Percentiles rank a stretch among this genome's conserved stretches.
Evolutionary conservation across 2,113 vertebrate species (phyloP).

Genomic region (Furnarius figulus): DNA sequence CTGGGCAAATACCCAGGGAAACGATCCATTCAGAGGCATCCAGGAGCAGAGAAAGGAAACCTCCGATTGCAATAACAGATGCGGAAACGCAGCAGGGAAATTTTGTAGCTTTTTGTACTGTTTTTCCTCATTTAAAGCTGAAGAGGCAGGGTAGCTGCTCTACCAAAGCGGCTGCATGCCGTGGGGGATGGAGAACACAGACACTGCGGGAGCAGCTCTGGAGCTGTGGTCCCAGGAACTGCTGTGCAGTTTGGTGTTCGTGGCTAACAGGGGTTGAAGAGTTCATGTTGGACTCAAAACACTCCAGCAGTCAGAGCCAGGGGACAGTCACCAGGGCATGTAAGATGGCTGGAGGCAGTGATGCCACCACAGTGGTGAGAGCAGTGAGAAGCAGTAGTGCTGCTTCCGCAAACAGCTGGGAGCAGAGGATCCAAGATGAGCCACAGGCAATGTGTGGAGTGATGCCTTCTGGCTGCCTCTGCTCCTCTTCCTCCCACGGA

Average conservation of each 20-base stretch:
- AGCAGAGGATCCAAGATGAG: background rate
- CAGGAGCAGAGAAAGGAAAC: background rate
- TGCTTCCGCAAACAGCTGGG: background rate
- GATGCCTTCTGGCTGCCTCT: background rate
- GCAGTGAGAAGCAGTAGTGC: background rate
- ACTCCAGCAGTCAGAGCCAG: background rate
- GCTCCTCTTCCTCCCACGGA: background rate
- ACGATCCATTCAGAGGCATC: fast-evolving
- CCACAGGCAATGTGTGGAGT: background rate
- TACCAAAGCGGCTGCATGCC: too few species aligned
- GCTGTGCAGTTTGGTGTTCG: background rate
- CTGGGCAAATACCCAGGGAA: background rate
- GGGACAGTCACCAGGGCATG: background rate
- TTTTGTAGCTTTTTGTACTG: background rate
- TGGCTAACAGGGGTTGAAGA: background rate
- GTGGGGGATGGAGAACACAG: background rate
- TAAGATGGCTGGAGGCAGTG: background rate
- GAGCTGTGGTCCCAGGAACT: background rate
- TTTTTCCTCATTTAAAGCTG: background rate
- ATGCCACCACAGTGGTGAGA: background rate
- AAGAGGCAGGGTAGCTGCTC: background rate
- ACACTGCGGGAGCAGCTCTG: fast-evolving
- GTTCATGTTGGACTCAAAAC: background rate
- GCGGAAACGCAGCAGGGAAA: background rate
- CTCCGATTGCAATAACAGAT: background rate